Evolutionary conservation across 2,797 vertebrate species (phyloP).

Genomic region (Liparis tanakae): DNA sequence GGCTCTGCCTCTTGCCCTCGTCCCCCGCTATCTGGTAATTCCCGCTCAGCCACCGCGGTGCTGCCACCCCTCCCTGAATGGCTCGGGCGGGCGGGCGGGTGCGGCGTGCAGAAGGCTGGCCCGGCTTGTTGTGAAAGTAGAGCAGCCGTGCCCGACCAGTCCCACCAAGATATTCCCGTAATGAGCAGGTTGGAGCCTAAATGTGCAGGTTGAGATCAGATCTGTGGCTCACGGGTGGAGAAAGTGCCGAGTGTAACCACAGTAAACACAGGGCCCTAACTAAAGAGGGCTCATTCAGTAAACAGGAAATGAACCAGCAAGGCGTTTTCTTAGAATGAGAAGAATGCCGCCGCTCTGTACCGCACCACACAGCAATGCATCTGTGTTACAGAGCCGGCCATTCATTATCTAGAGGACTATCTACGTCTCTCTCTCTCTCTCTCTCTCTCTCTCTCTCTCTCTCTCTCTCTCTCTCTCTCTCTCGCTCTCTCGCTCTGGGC

Average conservation of each 20-base stretch:
- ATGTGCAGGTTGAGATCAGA: slow-evolving; percentile 85
- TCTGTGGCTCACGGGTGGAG: slow-evolving; percentile 77
- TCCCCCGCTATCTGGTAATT: slow-evolving; percentile 60
- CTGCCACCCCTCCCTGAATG: slow-evolving; percentile 73
- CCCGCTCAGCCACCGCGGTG: slow-evolving; percentile 50
- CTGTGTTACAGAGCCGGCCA: slow-evolving; percentile 71
- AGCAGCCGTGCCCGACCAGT: slow-evolving; percentile 71
- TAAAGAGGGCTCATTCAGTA: slow-evolving; percentile 78
- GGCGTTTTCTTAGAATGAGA: slow-evolving; percentile 82
- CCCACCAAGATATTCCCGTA: slow-evolving; percentile 80
- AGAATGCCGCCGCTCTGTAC: slow-evolving; percentile 81
- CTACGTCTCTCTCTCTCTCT: slow-evolving; percentile 32
- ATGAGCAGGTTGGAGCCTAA: slow-evolving; percentile 83
- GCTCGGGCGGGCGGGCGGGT: slow-evolving; percentile 68
- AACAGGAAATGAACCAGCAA: slow-evolving; percentile 89
- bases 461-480: slow-evolving; percentile 29
- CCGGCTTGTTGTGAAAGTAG: slow-evolving; percentile 77
- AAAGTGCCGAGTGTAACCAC: slow-evolving; percentile 80
- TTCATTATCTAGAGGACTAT: slow-evolving; percentile 71
- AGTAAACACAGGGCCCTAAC: slow-evolving; percentile 83
- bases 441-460: slow-evolving; percentile 38
- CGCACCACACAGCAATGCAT: slow-evolving; percentile 77
- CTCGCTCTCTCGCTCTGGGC: slow-evolving; percentile 36
- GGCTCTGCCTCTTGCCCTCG: slow-evolving; percentile 51
- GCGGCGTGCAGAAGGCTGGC: slow-evolving; percentile 69